A percentile compares a stretch with the other conserved stretches of the same genome.
Conservation (phyloP, 2,113 vertebrate species). For the Otocyon megalotis region DNA sequence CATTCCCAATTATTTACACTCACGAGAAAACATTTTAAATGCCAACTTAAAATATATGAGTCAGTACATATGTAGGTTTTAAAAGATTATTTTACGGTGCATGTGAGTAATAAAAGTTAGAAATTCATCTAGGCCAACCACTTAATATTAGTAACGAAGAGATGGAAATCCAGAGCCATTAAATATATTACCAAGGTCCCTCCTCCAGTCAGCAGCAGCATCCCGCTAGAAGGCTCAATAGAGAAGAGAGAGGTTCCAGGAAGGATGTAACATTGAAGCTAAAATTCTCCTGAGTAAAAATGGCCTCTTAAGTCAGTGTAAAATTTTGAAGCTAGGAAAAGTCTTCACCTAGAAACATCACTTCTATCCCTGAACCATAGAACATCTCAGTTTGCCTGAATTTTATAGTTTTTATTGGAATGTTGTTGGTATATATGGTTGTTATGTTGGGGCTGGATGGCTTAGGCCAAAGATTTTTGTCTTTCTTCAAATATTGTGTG, state of each 20-base stretch:
- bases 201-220: background rate
- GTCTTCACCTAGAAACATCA: background rate
- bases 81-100: background rate
- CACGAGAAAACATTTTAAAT: conserved; percentile 51
- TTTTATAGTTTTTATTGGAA: background rate
- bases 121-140: background rate
- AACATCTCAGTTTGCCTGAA: background rate
- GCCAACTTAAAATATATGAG: background rate
- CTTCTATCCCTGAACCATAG: background rate
- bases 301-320: background rate
- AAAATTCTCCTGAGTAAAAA: background rate
- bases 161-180: background rate
- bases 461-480: background rate
- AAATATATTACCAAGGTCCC: background rate
- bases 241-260: background rate
- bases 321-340: background rate
- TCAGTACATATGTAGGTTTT: background rate
- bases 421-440: background rate
- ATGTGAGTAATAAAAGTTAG: background rate
- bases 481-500: background rate
- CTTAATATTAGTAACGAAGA: background rate
- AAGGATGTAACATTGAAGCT: background rate
- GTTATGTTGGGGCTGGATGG: background rate
- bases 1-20: conserved; percentile 52
- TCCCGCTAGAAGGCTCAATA: background rate